Evolutionary conservation across 2,888 invertebrate genomes (phyloP).

Genomic region (Saturnia pavonia): DNA sequence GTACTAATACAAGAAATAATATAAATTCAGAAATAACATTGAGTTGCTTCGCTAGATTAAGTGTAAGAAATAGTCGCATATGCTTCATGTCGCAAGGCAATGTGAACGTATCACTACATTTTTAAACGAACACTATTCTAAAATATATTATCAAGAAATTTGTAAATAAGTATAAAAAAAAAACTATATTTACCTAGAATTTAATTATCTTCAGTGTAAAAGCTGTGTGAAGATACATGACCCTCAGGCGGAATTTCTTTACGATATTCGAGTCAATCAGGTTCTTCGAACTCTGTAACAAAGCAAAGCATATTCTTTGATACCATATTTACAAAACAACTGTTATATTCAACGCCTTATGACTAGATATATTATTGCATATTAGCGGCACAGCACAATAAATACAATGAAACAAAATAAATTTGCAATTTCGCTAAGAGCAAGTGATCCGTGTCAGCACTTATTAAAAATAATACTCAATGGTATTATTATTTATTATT

Average conservation of each 20-base stretch:
- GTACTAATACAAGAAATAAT: neutral
- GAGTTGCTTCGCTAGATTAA: neutral
- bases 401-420: slow-evolving; percentile 4
- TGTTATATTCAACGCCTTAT: slow-evolving; percentile 1
- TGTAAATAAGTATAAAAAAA: neutral
- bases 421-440: slow-evolving; percentile 3
- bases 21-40: neutral
- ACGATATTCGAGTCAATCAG: neutral
- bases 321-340: slow-evolving; percentile 19
- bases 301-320: slow-evolving; percentile 33
- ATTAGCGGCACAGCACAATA: slow-evolving; percentile 16
- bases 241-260: neutral
- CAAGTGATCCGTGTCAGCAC: neutral
- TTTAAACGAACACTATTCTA: neutral
- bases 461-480: neutral
- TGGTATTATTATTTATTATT: neutral
- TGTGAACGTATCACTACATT: neutral
- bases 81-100: neutral
- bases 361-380: neutral
- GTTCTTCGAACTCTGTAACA: slow-evolving; percentile 37
- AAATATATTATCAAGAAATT: neutral
- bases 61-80: neutral
- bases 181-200: slow-evolving; percentile 6
- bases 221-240: neutral
- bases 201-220: neutral